Evolutionary conservation across 2,797 vertebrate genomes (phyloP).

Genomic region (Mormyrops attenuatus): DNA sequence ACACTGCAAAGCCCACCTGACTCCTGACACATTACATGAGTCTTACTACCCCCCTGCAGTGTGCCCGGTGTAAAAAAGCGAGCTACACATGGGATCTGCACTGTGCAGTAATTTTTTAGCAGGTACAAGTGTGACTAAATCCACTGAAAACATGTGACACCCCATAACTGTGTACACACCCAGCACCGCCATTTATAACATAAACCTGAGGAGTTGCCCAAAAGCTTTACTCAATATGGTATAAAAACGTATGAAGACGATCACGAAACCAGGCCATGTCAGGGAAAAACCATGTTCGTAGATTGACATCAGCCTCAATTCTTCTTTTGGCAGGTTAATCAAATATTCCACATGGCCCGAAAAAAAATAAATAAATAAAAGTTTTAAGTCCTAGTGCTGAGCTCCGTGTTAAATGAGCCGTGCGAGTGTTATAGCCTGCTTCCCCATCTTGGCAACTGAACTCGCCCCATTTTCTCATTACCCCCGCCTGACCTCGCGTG

Average conservation of each 20-base stretch:
- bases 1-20: background rate
- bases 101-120: background rate
- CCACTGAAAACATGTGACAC: background rate
- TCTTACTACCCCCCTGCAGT: background rate
- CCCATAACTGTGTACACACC: background rate
- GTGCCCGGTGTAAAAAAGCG: background rate
- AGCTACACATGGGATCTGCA: background rate
- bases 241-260: background rate
- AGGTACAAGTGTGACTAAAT: background rate
- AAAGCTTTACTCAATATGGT: background rate
- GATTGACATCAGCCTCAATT: background rate
- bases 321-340: constrained; percentile 1
- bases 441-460: background rate
- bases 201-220: background rate
- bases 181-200: background rate
- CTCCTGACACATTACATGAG: background rate
- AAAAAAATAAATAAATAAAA: background rate
- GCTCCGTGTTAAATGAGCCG: background rate
- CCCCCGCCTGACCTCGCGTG: background rate
- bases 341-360: background rate
- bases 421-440: background rate
- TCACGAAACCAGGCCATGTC: background rate
- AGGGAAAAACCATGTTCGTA: background rate
- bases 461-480: background rate
- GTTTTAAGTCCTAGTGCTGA: background rate